Percentiles rank a stretch among this genome's conserved stretches.
Conservation (phyloP, 2,113 vertebrate genomes). For the Crotalus helleri region DNA sequence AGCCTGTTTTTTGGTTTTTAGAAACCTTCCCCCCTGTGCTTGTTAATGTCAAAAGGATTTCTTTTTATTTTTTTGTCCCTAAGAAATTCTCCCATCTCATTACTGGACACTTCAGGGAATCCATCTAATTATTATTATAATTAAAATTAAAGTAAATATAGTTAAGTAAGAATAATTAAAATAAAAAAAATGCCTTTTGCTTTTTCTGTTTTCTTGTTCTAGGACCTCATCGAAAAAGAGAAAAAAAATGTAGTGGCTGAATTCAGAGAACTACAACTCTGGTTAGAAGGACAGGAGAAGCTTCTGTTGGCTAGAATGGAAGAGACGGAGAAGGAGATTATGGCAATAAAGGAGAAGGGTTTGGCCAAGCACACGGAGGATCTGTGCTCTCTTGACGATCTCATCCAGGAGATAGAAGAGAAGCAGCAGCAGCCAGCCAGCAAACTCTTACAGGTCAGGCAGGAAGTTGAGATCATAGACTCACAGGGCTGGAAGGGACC, state of each 20-base stretch:
- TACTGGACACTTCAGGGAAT: background rate
- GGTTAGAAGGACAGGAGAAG: background rate
- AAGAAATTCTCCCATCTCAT: background rate
- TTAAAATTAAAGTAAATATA: background rate
- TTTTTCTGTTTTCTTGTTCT: background rate
- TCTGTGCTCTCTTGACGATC: background rate
- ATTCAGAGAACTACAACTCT: background rate
- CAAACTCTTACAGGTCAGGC: background rate
- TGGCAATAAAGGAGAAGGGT: background rate
- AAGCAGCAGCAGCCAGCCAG: background rate
- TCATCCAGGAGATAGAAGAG: background rate
- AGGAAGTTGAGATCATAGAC: too few species aligned
- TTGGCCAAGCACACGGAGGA: background rate
- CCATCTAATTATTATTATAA: background rate
- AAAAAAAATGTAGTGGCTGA: background rate
- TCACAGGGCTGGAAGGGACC: too few species aligned
- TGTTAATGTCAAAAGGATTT: too few species aligned
- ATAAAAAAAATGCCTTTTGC: background rate
- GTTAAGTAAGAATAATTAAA: too few species aligned
- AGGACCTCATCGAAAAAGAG: background rate
- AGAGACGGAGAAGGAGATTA: rapidly evolving
- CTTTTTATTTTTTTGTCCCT: background rate
- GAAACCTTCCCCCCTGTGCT: too few species aligned
- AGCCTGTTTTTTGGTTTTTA: too few species aligned
- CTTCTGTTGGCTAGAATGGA: background rate